phyloP scores from a whole-genome alignment of 2,113 vertebrate species.

The Pan paniscus region DNA sequence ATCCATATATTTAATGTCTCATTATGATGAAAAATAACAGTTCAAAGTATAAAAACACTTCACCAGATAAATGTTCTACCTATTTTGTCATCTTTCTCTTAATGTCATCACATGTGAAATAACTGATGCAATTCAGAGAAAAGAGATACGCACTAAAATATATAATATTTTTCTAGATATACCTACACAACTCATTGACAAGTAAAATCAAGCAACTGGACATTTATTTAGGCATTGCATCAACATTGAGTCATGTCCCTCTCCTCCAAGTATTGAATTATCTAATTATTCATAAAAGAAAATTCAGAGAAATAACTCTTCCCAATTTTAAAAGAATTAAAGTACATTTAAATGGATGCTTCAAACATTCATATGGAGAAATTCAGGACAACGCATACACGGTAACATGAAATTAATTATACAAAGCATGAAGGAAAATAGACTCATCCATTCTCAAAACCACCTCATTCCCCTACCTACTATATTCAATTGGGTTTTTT shows the following conservation, averaged over 20 bases:
- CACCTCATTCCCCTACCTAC: not conserved
- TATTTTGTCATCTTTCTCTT: conserved; percentile 19
- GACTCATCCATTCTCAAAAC: not conserved
- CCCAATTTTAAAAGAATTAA: conserved; percentile 31
- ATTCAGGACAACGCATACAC: not conserved
- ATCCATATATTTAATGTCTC: not conserved
- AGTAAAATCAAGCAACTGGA: not conserved
- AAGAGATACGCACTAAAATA: not conserved
- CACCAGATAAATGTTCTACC: not conserved
- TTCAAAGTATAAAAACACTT: not conserved
- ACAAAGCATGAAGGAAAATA: not conserved
- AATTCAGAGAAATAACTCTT: conserved; percentile 25
- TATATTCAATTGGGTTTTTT: not conserved
- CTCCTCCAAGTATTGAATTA: not conserved
- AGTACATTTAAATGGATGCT: not conserved
- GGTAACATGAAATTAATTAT: not conserved
- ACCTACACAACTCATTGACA: not conserved
- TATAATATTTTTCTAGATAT: not conserved
- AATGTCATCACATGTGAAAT: conserved; percentile 2
- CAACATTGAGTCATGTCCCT: not conserved
- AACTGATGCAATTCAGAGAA: not conserved
- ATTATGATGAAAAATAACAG: not conserved
- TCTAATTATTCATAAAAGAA: not conserved
- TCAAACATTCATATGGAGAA: not conserved
- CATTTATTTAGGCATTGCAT: not conserved